Evolutionary conservation across 2,113 vertebrate species (phyloP), one percentile per base, ranked within the genome.

Genomic region (Sinocyclocheilus grahami): DNA sequence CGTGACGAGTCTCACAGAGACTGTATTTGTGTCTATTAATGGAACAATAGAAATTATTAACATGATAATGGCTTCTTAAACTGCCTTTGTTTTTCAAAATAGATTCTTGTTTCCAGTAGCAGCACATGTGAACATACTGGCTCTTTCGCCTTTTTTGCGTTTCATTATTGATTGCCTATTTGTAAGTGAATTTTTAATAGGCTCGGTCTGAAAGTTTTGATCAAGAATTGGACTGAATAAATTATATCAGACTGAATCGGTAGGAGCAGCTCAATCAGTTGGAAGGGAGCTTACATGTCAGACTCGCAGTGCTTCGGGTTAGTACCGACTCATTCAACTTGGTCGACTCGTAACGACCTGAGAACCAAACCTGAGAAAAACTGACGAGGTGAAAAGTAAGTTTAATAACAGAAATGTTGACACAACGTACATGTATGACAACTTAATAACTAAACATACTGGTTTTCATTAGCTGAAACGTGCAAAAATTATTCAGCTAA

Each of bases 11-110:
- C 53, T 78, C 55, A 48, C 27, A 42, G 39, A 37, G 24, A 72
- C 30, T 30, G 39, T 7, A 2, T 71, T 80, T 72, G 65, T 46
- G 46, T 60, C 58, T 27, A 0, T 53, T 6, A 53, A 55, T 33
- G 1, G 78, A 30, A 75, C 86, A 82, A 75, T 51, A 24, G 6
- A 55, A 74, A 71, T 46, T 51, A 82, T 51, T 30, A 51, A 22
- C 62, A 69, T 27, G 60, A 79, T 24, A 63, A 63, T 63, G 58
- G 22, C 22, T 67, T 67, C 14, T 63, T 27, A 46, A 82, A 65
- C 62, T 42, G 39, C 39, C 39, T 37, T 24, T 37, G 58, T 81
- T 63, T 62, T 63, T 63, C 60, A 24, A 39, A 81, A 81, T 22
- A 5, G 6, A 53, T 53, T 14, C 16, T 14, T 3, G 5, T n/a